phyloP scores from a whole-genome alignment of 2,888 invertebrate species.

The Luffia ferchaultella region DNA sequence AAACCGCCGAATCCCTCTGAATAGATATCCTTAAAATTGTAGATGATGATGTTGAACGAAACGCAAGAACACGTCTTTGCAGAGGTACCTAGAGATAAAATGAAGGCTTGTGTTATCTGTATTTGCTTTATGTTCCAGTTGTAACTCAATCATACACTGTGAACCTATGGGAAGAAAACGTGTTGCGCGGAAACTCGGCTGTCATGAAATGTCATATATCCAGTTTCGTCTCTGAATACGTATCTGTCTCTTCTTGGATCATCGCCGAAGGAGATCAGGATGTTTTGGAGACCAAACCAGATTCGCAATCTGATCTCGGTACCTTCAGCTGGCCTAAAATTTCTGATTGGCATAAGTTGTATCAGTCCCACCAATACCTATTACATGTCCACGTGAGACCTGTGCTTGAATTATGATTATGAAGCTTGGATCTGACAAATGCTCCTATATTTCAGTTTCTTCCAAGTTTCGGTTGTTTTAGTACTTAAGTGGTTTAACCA shows the following conservation, averaged over 20 bases:
- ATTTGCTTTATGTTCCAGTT: slow-evolving; percentile 64
- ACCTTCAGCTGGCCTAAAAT: slow-evolving; percentile 13
- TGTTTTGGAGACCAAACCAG: slow-evolving; percentile 41
- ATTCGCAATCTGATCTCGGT: slow-evolving; percentile 45
- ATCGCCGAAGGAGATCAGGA: slow-evolving; percentile 76
- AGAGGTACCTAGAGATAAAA: too few relatives aligned
- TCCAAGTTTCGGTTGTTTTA: too few relatives aligned
- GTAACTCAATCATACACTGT: slow-evolving; percentile 81
- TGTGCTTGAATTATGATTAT: too few relatives aligned
- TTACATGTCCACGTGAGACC: too few relatives aligned
- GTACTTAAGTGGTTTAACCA: neutral
- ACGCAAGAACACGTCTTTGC: too few relatives aligned
- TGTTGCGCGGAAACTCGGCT: slow-evolving; percentile 79
- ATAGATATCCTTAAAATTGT: slow-evolving; percentile 9
- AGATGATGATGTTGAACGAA: slow-evolving; percentile 17
- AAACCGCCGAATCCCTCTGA: neutral
- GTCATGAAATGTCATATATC: slow-evolving; percentile 84
- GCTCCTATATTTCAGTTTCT: too few relatives aligned
- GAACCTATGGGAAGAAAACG: slow-evolving; percentile 81
- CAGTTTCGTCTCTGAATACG: slow-evolving; percentile 80
- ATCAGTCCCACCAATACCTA: neutral
- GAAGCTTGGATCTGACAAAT: too few relatives aligned
- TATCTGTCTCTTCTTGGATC: slow-evolving; percentile 75
- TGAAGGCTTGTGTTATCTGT: too few relatives aligned
- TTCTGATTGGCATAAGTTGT: neutral